Base-by-base conservation (phyloP, 2,113 vertebrate species). In the Ariopsis seemanni region DNA sequence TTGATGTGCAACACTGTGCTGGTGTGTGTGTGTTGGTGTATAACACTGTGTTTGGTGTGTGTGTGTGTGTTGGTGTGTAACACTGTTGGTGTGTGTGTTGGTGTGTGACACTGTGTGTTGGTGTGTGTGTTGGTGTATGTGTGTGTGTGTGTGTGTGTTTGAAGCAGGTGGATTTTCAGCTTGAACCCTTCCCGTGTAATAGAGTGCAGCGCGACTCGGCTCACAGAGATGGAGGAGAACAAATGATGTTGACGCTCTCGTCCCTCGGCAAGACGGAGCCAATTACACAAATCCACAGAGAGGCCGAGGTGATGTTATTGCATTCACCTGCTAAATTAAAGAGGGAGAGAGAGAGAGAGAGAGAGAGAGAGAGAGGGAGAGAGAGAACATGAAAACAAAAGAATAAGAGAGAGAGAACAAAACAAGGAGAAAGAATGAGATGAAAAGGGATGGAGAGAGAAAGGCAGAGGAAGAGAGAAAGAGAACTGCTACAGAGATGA, bases 291-390 rank as follows among this genome's bases (percentile, higher is more conserved):
- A 78, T 87, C 62, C 65, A 58, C 12, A n/a, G 78, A 30, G 69
- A 82, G 86, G 83, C 74, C 82, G 27, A 67, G 83, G 60, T 50
- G 34, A 86, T 83, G 83, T 62, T 82, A 85, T 67, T 74, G 75
- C 71, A 67, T 81, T 82, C 86, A 89, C 77, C 74, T 71, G 60
- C 85, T 69, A 79, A 89, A 89, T 89, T 85, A 87, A 52, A 79
- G 62, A 78, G 50, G 22, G 25, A 53, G 17, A 7, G 50, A 53
- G 25, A 78, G 25, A 57, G 50, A 14, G 50, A 78, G 50, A 30
- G 11, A 78, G 25, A n/a, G 25, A 77, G 77, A 55, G 52, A 79
- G 74, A 75, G 53, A 25, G 84, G 74, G 67, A 30, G 52, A 60
- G 78, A 60, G 52, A 81, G 78, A 7, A 12, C 22, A 42, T 11